Percentiles rank a stretch among this genome's conserved stretches.
These are phyloP conservation scores for Okamejei kenojei DNA, from an alignment of 2,797 vertebrate species.

Conservation along the genomic window DNA sequence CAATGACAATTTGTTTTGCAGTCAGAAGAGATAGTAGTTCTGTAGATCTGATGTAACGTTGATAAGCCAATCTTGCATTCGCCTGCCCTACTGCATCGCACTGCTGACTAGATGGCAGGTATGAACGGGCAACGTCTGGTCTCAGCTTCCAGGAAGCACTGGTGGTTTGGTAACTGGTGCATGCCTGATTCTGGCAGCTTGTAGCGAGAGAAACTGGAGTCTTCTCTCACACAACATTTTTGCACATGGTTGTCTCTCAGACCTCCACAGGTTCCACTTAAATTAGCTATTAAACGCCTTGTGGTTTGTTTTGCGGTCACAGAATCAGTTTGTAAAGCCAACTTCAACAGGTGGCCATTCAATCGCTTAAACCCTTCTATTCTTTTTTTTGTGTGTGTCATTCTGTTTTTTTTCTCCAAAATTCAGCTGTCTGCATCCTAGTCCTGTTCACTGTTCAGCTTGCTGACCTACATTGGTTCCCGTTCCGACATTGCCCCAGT, in stretches of 20 bases:
- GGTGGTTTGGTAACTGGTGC: constrained; percentile 61
- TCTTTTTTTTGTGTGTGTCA: neutral
- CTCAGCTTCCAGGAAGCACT: constrained; percentile 67
- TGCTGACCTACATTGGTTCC: neutral
- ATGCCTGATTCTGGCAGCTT: constrained; percentile 53
- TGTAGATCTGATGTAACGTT: constrained; percentile 20
- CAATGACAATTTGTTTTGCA: constrained; percentile 16
- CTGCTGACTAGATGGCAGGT: constrained; percentile 46
- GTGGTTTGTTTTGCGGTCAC: constrained; percentile 54
- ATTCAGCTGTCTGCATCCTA: neutral
- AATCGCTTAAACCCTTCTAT: constrained; percentile 20
- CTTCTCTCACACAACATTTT: constrained; percentile 22
- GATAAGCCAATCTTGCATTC: neutral
- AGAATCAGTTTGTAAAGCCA: constrained; percentile 50
- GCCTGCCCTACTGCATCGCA: neutral
- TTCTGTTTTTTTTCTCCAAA: neutral
- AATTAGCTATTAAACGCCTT: constrained; percentile 32
- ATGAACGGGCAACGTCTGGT: constrained; percentile 61
- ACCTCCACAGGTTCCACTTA: constrained; percentile 10
- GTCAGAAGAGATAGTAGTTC: neutral
- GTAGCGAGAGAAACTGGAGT: neutral
- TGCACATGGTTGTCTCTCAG: neutral
- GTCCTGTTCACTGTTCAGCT: neutral
- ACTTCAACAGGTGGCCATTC: constrained; percentile 40
- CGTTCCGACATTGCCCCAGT: neutral